These are phyloP conservation scores for Clarias batrachus DNA, from an alignment of 2,113 vertebrate genomes.

Conservation along the genomic window DNA sequence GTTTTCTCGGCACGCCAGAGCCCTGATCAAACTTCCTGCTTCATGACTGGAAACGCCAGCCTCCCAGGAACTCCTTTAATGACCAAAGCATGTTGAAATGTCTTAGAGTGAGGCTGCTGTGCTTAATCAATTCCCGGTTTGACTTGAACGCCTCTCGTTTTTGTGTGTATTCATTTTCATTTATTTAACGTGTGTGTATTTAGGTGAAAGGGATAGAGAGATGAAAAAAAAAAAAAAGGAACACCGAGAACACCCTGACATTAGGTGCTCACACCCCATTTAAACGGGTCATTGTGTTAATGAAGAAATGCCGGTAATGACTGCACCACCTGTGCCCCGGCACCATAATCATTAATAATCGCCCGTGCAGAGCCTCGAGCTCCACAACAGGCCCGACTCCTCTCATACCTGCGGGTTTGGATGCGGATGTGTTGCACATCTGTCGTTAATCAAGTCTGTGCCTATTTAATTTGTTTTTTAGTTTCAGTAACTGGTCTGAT, in stretches of 20 bases:
- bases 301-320: background rate
- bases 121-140: too few relatives aligned
- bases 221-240: background rate
- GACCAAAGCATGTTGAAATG: too few relatives aligned
- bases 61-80: too few relatives aligned
- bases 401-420: background rate
- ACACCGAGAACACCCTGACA: constrained; percentile 3
- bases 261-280: background rate
- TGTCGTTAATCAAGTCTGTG: constrained; percentile 31
- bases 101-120: too few relatives aligned
- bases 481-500: constrained; percentile 30
- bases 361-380: background rate
- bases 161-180: background rate
- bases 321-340: background rate
- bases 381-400: background rate
- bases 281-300: constrained; percentile 3
- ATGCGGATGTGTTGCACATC: background rate
- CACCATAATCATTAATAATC: constrained; percentile 3
- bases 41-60: too few relatives aligned
- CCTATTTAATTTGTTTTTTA: constrained; percentile 21
- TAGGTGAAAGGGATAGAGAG: background rate
- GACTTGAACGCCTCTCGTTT: too few relatives aligned
- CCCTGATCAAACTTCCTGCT: too few relatives aligned
- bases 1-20: too few relatives aligned
- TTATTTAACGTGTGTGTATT: background rate